Percentiles rank a stretch among this genome's conserved stretches.
Conservation (phyloP, 2,888 invertebrate species). For the Hydroisotoma schaefferi region DNA sequence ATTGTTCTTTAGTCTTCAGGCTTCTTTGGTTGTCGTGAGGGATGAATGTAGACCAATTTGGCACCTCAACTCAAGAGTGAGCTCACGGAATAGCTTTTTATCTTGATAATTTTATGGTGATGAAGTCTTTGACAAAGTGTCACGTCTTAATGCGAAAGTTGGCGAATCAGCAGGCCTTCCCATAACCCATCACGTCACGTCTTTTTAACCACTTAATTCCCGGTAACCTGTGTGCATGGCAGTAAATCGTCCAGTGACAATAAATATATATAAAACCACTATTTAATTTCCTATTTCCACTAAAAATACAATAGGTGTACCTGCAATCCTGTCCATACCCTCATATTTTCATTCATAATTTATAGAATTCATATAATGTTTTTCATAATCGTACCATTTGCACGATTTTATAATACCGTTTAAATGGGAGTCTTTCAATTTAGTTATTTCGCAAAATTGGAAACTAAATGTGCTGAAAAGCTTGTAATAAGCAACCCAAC, state of each 20-base stretch:
- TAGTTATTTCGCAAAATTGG: too few species aligned
- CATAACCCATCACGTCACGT: conserved; percentile 13
- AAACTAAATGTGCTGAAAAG: too few species aligned
- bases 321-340: too few species aligned
- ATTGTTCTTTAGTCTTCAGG: background rate
- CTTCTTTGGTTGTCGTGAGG: background rate
- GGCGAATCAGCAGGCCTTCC: conserved; percentile 11
- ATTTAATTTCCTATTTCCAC: too few species aligned
- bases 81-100: conserved; percentile 15
- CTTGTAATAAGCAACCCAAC: too few species aligned
- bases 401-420: too few species aligned
- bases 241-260: background rate
- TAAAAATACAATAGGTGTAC: too few species aligned
- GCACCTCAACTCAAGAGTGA: conserved; percentile 6
- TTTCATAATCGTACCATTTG: too few species aligned
- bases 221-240: background rate
- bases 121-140: conserved; percentile 7
- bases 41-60: conserved; percentile 13
- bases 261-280: too few species aligned
- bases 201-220: conserved; percentile 11
- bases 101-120: conserved; percentile 17
- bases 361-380: too few species aligned
- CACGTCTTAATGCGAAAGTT: conserved; percentile 14
- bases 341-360: too few species aligned
- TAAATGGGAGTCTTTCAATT: too few species aligned